Conservation (phyloP, 2,797 vertebrate genomes). For the Columba guinea region DNA sequence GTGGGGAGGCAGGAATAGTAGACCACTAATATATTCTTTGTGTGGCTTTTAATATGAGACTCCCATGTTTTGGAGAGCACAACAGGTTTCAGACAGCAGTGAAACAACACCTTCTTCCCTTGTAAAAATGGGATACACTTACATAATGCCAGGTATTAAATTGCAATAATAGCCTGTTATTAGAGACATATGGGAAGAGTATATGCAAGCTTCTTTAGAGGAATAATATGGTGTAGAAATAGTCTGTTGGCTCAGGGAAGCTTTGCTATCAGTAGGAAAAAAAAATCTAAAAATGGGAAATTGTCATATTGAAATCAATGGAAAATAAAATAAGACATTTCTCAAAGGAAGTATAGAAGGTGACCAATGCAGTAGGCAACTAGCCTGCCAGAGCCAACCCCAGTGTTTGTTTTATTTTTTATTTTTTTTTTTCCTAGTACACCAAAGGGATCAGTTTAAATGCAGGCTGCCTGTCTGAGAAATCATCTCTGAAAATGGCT, state of each 20-base stretch:
- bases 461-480: not conserved
- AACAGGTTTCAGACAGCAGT: not conserved
- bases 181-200: not conserved
- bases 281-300: not conserved
- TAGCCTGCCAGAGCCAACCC: not conserved
- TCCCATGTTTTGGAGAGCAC: not conserved
- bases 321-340: constrained; percentile 17
- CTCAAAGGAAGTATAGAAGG: constrained; percentile 3
- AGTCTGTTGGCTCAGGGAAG: not conserved
- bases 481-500: not conserved
- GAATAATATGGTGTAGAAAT: not conserved
- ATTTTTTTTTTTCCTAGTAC: not conserved
- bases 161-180: not conserved
- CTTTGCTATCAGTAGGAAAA: not conserved
- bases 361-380: not conserved
- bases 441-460: constrained; percentile 9
- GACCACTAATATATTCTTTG: not conserved
- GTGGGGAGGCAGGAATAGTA: not conserved
- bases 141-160: not conserved
- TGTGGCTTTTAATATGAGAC: not conserved
- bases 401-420: not conserved
- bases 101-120: not conserved
- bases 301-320: not conserved
- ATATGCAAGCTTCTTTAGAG: not conserved
- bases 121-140: not conserved